Evolutionary conservation across 2,888 invertebrate species (phyloP).

Genomic region (Heliconius hortense): DNA sequence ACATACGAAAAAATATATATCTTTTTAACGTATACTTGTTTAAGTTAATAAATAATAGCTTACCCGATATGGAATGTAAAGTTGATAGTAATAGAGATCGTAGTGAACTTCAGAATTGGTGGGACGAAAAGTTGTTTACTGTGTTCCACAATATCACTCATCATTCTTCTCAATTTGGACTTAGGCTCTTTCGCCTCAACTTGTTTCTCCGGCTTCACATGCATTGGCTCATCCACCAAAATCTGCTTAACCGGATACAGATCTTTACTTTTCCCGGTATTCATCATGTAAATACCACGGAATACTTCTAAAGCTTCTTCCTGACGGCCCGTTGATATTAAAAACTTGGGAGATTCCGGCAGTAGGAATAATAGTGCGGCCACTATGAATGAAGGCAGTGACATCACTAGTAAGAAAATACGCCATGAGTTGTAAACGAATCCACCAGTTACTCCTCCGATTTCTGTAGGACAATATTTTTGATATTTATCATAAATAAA

Average conservation of each 20-base stretch:
- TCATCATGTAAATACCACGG: constrained; percentile 89
- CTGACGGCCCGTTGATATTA: constrained; percentile 89
- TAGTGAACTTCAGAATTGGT: constrained; percentile 91
- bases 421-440: constrained; percentile 96
- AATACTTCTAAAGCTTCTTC: constrained; percentile 92
- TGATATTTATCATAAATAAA: neutral
- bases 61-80: constrained; percentile 96
- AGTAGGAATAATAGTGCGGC: constrained; percentile 90
- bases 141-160: constrained; percentile 89
- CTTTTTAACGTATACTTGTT: no score
- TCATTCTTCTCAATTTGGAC: constrained; percentile 87
- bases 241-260: constrained; percentile 89
- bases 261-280: constrained; percentile 88
- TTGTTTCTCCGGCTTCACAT: constrained; percentile 80
- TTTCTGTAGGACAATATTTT: constrained; percentile 68
- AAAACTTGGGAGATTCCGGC: constrained; percentile 95
- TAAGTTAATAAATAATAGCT: constrained; percentile 48
- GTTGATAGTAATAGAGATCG: constrained; percentile 93
- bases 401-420: constrained; percentile 93
- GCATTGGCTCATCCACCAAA: constrained; percentile 81
- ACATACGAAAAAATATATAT: no score
- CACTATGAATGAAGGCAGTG: constrained; percentile 93
- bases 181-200: constrained; percentile 82
- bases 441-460: constrained; percentile 84
- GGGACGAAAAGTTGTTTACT: constrained; percentile 90